Evolutionary conservation across 2,888 invertebrate genomes (phyloP).

Genomic region (Salpingus planirostris): DNA sequence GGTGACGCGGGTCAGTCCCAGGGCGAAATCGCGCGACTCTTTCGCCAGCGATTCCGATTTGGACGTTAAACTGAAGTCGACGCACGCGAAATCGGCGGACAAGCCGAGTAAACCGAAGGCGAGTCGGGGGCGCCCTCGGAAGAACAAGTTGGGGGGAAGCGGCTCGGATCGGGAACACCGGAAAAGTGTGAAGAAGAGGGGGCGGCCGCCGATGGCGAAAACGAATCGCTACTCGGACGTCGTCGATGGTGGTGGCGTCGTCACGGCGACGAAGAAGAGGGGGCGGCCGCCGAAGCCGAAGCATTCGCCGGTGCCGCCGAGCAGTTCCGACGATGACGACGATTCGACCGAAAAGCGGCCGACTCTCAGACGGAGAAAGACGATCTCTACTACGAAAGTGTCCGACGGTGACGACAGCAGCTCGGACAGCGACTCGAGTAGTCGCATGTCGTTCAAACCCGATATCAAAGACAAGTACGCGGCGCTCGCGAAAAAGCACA

Average conservation of each 20-base stretch:
- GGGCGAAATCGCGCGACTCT: conserved; percentile 35
- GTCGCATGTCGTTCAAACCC: no score
- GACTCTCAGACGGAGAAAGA: conserved; percentile 22
- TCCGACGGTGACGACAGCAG: conserved; percentile 26
- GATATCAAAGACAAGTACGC: no score
- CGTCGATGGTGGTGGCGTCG: conserved; percentile 24
- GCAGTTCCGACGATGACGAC: conserved; percentile 39
- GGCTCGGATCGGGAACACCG: conserved; percentile 12
- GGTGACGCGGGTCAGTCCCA: conserved; percentile 33
- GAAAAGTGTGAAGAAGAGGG: conserved; percentile 27
- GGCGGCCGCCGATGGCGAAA: conserved; percentile 32
- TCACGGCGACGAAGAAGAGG: conserved; percentile 30
- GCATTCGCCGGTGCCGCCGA: conserved; percentile 28
- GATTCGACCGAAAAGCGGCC: conserved; percentile 29
- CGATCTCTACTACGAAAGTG: conserved; percentile 21
- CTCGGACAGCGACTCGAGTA: conserved; percentile 25
- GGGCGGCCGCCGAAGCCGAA: conserved; percentile 34
- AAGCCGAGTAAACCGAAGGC: conserved; percentile 4
- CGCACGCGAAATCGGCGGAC: conserved; percentile 3
- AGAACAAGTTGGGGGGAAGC: conserved; percentile 28
- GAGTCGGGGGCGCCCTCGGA: conserved; percentile 39
- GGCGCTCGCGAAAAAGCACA: conserved; percentile 8
- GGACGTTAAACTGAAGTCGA: conserved; percentile 15
- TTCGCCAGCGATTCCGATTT: conserved; percentile 34
- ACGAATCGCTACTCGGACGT: conserved; percentile 32